Base-by-base conservation (phyloP, 1,140 invertebrate genomes). In the Patella vulgata region DNA sequence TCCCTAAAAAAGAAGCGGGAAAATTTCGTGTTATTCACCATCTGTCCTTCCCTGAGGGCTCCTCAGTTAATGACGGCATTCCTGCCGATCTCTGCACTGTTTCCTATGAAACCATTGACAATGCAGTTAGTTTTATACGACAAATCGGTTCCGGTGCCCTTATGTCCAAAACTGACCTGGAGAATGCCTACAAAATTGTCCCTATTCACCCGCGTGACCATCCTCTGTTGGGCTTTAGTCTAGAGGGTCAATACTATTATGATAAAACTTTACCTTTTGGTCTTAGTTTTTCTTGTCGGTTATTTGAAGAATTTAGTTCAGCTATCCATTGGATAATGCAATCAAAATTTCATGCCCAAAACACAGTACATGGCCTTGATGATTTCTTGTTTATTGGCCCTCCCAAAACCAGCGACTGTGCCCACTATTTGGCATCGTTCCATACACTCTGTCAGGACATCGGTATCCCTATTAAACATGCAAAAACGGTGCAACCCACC, bases 241-340 rank as follows among this genome's bases (percentile, higher is more conserved):
- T 70, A 17, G 44, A 60, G 1, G 17, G 53, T 28, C 3, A 51
- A 14, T 59, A 54, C 46, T 70, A 60, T 25, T 66, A 33, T 61
- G 68, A 70, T 42, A 47, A 48, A 36, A 44, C 36, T 43, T 44
- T 66, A 1, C 57, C 57, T 5, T 63, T 70, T 55, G 68, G 63
- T 17, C 11, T 39, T 3, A 46, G 28, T 33, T 53, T 21, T 54
- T 56, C 55, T 27, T 70, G 64, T 47, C 17, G 39, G 5, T 43
- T 64, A 25, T 66, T 70, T 63, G 64, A 67, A 46, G 42, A 50
- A 43, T 58, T 67, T 28, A 58, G 53, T 27, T 42, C 56, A 14
- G 44, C 53, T 19, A 40, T 70, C 0, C 56, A 66, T 6, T 67
- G 60, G 59, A 53, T 66, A n/a, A 21, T 43, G n/a, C 12, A 59